Conservation (phyloP, 2,797 vertebrate genomes). For the Brachyalestes nurse region DNA sequence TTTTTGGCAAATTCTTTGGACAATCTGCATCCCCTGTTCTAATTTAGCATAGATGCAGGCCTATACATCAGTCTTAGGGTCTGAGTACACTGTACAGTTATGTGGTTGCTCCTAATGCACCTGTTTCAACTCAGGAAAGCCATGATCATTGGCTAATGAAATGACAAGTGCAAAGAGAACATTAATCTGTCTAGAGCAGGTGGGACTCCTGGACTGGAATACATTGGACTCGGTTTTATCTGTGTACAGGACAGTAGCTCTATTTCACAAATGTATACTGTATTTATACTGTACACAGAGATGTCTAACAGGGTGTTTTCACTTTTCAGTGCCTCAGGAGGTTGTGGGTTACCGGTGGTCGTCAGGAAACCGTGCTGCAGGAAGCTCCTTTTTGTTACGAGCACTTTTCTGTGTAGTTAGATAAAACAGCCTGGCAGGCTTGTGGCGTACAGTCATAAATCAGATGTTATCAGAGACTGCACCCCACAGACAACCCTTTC, state of each 20-base stretch:
- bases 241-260: neutral
- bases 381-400: slow-evolving; percentile 61
- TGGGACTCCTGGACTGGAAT: neutral
- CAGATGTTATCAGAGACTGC: slow-evolving; percentile 38
- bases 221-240: neutral
- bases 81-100: neutral
- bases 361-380: slow-evolving; percentile 64
- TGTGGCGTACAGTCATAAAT: slow-evolving; percentile 62
- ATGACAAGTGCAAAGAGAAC: neutral
- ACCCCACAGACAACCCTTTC: neutral
- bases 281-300: neutral
- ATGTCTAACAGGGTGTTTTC: neutral
- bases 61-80: neutral
- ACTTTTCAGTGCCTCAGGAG: slow-evolving; percentile 26
- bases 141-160: neutral
- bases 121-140: neutral
- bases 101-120: neutral
- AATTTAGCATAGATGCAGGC: neutral
- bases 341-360: slow-evolving; percentile 47
- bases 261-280: neutral
- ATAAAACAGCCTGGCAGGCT: slow-evolving; percentile 62
- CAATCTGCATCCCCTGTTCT: neutral
- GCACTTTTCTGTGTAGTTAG: slow-evolving; percentile 69
- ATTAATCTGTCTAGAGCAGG: neutral
- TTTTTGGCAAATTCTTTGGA: neutral